Evolutionary conservation across 1,140 invertebrate species (phyloP), one percentile per base, ranked within the genome.

Genomic region (Drosophila sechellia): DNA sequence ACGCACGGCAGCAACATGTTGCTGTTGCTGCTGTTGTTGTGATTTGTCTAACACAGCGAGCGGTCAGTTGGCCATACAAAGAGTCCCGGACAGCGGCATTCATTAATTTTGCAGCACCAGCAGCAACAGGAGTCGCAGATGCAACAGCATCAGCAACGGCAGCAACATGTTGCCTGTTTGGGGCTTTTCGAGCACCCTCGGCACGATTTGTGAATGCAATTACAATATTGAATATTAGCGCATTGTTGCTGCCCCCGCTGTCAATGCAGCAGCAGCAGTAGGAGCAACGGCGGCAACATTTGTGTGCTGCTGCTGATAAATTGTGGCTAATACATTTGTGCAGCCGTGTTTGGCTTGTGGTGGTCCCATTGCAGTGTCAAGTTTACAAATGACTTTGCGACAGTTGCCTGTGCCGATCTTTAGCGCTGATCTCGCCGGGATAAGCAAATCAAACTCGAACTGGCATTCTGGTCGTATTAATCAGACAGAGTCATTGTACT

Each of bases 31-130:
- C 42, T 81, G 80, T 79, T 81, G 78, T 75, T 89, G 84, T 90
- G 84, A 89, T 89, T 89, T 89, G 84, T 90, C 87, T 90, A 90
- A 91, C 89, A 81, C 89, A 90, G 89, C 89, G 35, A 90, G 89
- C 61, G 89, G 89, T 87, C 87, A 90, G 77, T 76, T 64, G 45
- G 20, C 59, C 79, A 79, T 61, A 90, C 73, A 86, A 90, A 79
- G 81, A 53, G 66, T 72, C 74, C 73, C 69, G 56, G 53, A 58
- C 53, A 60, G 37, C 60, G 68, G 87, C 80, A 66, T 84, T 90
- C 87, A 90, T 90, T 90, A 90, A 90, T 90, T 87, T 90, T 75
- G 56, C 58, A 59, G 31, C 31, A 31, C 31, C 27, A 31, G 27
- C 27, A 63, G 46, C 59, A 53, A 74, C 58, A 80, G 52, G 34